phyloP scores from a whole-genome alignment of 2,797 vertebrate genomes.

The Crocodylus rhombifer region DNA sequence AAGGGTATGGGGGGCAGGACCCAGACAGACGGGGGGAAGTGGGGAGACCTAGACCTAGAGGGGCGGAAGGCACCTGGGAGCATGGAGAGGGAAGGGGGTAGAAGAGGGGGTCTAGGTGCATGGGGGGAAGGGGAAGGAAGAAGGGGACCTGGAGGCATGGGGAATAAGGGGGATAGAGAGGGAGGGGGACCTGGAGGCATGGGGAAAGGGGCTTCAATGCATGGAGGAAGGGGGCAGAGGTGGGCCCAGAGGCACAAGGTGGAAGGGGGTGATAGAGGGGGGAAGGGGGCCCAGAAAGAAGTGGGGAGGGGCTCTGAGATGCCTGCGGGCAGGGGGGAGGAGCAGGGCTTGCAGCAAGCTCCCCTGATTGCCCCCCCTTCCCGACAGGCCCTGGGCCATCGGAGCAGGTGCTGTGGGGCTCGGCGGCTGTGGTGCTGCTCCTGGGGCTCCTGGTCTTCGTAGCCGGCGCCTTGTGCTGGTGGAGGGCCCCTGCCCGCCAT shows the following conservation, averaged over 20 bases:
- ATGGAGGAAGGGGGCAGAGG: neutral
- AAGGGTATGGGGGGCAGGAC: neutral
- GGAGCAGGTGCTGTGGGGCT: neutral
- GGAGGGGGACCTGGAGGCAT: neutral
- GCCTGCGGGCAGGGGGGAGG: neutral
- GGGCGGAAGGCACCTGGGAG: neutral
- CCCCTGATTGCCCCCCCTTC: neutral
- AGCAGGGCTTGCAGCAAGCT: neutral
- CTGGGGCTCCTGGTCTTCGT: conserved; percentile 53
- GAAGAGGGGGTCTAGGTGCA: no score
- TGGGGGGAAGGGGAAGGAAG: no score
- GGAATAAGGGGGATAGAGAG: neutral
- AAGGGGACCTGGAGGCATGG: no score
- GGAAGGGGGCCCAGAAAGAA: neutral
- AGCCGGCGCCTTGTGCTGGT: conserved; percentile 36
- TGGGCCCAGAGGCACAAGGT: neutral
- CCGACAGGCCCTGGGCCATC: neutral
- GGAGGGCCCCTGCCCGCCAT: neutral
- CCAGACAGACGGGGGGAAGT: neutral
- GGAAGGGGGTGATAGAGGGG: neutral
- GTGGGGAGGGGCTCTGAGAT: neutral
- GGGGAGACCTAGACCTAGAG: neutral
- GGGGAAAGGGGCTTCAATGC: neutral
- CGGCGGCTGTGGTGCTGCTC: conserved; percentile 24
- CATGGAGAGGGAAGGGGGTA: no score